Percentiles rank a stretch among this genome's conserved stretches.
Evolutionary conservation across 2,797 vertebrate species (phyloP).

Genomic region (Sus cebifrons): DNA sequence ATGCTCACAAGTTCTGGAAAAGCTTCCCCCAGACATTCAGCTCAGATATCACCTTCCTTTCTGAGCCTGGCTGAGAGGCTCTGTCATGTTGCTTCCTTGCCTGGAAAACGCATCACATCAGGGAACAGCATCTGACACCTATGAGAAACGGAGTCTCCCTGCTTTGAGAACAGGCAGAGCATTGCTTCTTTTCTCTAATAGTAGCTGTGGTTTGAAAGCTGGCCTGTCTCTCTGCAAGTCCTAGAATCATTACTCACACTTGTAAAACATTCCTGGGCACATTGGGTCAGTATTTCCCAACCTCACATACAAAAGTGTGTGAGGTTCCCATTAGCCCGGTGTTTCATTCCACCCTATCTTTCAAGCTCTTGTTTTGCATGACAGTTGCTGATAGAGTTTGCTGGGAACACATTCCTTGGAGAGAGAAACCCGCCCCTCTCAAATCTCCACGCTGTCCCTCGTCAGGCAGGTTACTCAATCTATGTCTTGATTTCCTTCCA

Average conservation of each 20-base stretch:
- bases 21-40: neutral
- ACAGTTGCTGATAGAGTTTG: neutral
- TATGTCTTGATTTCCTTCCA: neutral
- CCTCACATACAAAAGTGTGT: neutral
- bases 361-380: neutral
- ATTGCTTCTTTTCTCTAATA: neutral
- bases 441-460: too few species aligned
- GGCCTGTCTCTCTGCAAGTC: neutral
- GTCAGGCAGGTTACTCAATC: neutral
- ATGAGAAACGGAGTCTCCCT: neutral
- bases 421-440: neutral
- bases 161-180: neutral
- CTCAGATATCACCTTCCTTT: neutral
- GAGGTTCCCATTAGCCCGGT: neutral
- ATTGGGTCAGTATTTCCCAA: neutral
- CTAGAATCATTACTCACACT: conserved; percentile 2
- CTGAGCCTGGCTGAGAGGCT: neutral
- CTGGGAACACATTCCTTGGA: neutral
- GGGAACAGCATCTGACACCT: neutral
- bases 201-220: neutral
- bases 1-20: neutral
- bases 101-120: neutral
- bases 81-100: neutral
- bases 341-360: neutral
- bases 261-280: conserved; percentile 38